These are phyloP conservation scores for Oryzias melastigma DNA, from an alignment of 2,113 vertebrate genomes.

Conservation along the genomic window DNA sequence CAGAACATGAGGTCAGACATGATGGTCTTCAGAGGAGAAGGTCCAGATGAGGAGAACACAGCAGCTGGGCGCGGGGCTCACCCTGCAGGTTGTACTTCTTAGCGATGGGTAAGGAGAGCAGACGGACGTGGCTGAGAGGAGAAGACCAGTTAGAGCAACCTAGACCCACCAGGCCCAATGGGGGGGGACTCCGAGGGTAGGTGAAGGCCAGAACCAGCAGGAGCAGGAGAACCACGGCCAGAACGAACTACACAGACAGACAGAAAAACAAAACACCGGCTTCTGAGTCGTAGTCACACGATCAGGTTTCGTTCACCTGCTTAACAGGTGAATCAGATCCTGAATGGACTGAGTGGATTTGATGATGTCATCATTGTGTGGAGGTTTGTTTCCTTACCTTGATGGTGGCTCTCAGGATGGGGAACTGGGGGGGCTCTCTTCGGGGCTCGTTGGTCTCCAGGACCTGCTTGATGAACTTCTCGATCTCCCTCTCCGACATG, in stretches of 20 bases:
- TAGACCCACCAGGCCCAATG: constrained; percentile 77
- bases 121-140: constrained; percentile 85
- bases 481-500: constrained; percentile 94
- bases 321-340: too few species aligned
- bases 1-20: background rate
- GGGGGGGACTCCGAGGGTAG: constrained; percentile 80
- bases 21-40: too few species aligned
- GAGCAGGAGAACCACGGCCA: constrained; percentile 83
- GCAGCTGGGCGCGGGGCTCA: constrained; percentile 19
- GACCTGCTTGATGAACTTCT: constrained; percentile 93
- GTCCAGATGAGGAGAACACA: too few species aligned
- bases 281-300: too few species aligned
- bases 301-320: background rate
- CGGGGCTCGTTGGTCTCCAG: constrained; percentile 92
- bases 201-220: constrained; percentile 83
- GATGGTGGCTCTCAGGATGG: constrained; percentile 78
- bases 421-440: constrained; percentile 84
- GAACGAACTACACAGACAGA: constrained; percentile 79
- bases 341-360: too few species aligned
- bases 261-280: background rate
- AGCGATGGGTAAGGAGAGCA: constrained; percentile 90
- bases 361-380: background rate
- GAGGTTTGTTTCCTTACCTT: constrained; percentile 75
- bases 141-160: constrained; percentile 85
- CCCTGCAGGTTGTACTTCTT: constrained; percentile 93